Conservation (phyloP, 2,888 invertebrate species). For the Amphimallon solstitiale region DNA sequence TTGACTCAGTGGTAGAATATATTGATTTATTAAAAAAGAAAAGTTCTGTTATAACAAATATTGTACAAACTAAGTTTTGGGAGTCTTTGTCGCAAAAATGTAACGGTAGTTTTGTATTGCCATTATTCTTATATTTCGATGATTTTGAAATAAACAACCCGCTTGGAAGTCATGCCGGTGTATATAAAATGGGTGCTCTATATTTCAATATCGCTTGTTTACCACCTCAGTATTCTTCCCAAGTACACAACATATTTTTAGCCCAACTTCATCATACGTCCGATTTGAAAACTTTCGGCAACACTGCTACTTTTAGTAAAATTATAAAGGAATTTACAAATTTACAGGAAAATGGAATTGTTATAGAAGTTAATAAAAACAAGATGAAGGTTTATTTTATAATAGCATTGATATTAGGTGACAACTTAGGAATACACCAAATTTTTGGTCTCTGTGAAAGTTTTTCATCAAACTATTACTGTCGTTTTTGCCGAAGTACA, state of each 20-base stretch:
- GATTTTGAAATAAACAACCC: constrained; percentile 7
- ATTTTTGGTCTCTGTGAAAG: constrained; percentile 29
- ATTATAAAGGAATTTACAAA: not conserved
- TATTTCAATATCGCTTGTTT: not conserved
- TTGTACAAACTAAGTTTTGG: too few relatives aligned
- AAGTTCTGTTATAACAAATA: too few relatives aligned
- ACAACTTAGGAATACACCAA: constrained; percentile 32
- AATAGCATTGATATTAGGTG: constrained; percentile 14
- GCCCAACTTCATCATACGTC: not conserved
- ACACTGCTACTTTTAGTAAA: not conserved
- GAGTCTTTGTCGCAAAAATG: too few relatives aligned
- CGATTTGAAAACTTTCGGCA: not conserved
- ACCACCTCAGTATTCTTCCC: not conserved
- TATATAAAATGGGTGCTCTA: not conserved
- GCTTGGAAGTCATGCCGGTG: not conserved
- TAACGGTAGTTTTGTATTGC: too few relatives aligned
- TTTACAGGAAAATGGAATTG: not conserved
- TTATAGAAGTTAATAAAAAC: not conserved
- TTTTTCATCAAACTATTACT: constrained; percentile 20
- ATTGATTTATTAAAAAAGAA: too few relatives aligned
- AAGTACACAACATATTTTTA: not conserved
- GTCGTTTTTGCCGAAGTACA: constrained; percentile 35
- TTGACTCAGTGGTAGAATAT: too few relatives aligned
- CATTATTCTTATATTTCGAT: too few relatives aligned
- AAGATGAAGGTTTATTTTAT: not conserved